phyloP scores from a whole-genome alignment of 2,888 invertebrate genomes.

The Blastobasis lacticolella region DNA sequence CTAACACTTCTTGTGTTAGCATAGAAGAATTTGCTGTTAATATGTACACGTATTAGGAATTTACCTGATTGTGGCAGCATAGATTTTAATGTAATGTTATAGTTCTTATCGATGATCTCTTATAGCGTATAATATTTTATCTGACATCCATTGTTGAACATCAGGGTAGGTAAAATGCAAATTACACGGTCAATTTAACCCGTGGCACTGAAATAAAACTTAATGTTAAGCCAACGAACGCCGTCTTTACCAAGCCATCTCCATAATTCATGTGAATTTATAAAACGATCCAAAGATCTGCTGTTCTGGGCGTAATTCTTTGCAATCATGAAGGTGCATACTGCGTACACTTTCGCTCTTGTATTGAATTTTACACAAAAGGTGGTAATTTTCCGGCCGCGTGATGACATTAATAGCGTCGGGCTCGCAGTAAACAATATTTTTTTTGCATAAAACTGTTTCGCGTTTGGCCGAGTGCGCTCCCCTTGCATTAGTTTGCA shows the following conservation, averaged over 20 bases:
- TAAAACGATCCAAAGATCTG: conserved; percentile 39
- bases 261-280: conserved; percentile 53
- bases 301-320: conserved; percentile 37
- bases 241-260: conserved; percentile 42
- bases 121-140: too few relatives aligned
- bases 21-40: too few relatives aligned
- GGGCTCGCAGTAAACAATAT: conserved; percentile 41
- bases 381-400: conserved; percentile 62
- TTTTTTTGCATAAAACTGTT: conserved; percentile 55
- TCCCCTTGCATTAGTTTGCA: conserved; percentile 39
- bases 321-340: conserved; percentile 33
- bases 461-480: conserved; percentile 36
- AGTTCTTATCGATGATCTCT: too few relatives aligned
- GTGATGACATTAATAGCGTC: conserved; percentile 62
- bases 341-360: conserved; percentile 50
- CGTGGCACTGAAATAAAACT: conserved; percentile 40
- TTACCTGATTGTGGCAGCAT: too few relatives aligned
- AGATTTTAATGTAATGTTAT: too few relatives aligned
- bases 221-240: conserved; percentile 37
- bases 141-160: too few relatives aligned
- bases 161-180: conserved; percentile 1
- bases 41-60: too few relatives aligned
- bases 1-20: too few relatives aligned
- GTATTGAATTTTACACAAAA: conserved; percentile 63
- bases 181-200: conserved; percentile 57